Percentiles rank a stretch among this genome's conserved stretches.
Evolutionary conservation across 2,888 invertebrate species (phyloP).

Genomic region (Amiota communis): DNA sequence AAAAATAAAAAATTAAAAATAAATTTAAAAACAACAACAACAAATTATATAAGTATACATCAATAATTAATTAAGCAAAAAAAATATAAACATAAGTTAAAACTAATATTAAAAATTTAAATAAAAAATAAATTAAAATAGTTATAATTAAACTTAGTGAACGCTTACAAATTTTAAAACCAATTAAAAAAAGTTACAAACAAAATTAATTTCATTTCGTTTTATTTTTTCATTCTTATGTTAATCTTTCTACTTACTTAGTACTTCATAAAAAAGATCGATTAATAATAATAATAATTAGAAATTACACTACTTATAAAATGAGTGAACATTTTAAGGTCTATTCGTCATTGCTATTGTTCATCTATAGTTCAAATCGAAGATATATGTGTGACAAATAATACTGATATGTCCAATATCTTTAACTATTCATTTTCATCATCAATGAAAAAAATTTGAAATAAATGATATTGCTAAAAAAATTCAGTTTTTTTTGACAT

Average conservation of each 20-base stretch:
- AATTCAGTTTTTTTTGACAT: no score
- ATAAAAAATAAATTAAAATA: slow-evolving; percentile 1
- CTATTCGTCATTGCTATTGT: slow-evolving; percentile 7
- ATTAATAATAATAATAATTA: not conserved
- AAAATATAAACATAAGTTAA: no score
- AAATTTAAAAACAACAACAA: slow-evolving; percentile 50
- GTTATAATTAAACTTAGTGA: slow-evolving; percentile 23
- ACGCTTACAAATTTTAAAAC: slow-evolving; percentile 51
- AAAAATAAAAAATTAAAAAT: slow-evolving; percentile 51
- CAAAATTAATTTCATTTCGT: slow-evolving; percentile 5
- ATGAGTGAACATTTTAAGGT: not conserved
- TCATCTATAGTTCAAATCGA: slow-evolving; percentile 52
- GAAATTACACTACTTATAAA: not conserved
- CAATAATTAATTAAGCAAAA: slow-evolving; percentile 19
- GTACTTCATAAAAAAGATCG: not conserved
- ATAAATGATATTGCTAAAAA: no score
- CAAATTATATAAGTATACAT: slow-evolving; percentile 44
- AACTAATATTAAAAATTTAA: slow-evolving; percentile 8
- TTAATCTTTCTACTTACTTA: not conserved
- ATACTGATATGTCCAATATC: slow-evolving; percentile 25
- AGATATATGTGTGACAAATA: slow-evolving; percentile 15
- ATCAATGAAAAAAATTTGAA: slow-evolving; percentile 57
- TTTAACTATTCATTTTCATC: slow-evolving; percentile 4
- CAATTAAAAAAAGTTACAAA: not conserved
- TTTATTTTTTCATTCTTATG: not conserved